phyloP scores from a whole-genome alignment of 2,797 vertebrate species.

The Pogonophryne albipinna region DNA sequence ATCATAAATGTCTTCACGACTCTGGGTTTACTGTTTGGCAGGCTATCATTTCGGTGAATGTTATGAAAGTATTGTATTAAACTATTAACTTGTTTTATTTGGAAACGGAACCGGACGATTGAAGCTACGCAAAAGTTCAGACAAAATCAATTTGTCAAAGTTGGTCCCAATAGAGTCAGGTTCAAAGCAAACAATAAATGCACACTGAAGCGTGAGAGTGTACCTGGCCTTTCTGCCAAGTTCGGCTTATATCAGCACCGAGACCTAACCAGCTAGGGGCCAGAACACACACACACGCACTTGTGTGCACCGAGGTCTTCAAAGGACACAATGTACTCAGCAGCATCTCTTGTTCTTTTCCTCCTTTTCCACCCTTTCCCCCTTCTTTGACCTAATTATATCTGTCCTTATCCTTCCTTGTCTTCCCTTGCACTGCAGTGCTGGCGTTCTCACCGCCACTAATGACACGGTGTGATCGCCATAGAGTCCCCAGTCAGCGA shows the following conservation, averaged over 20 bases:
- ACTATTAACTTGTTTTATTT: slow-evolving; percentile 18
- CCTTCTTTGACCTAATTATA: slow-evolving; percentile 80
- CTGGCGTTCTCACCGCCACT: slow-evolving; percentile 70
- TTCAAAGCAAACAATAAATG: slow-evolving; percentile 66
- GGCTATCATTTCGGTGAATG: slow-evolving; percentile 33
- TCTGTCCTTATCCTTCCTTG: slow-evolving; percentile 68
- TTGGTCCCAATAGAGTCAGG: slow-evolving; percentile 52
- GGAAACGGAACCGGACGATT: slow-evolving; percentile 49
- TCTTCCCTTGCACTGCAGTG: slow-evolving; percentile 68
- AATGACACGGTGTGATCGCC: slow-evolving; percentile 78
- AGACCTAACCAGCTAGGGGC: slow-evolving; percentile 54
- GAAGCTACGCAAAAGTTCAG: slow-evolving; percentile 53
- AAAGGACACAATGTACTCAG: slow-evolving; percentile 71
- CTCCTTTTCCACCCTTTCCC: slow-evolving; percentile 66
- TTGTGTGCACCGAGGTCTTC: slow-evolving; percentile 22
- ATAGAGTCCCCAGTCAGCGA: slow-evolving; percentile 71
- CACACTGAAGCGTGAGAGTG: slow-evolving; percentile 57
- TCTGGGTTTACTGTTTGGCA: slow-evolving; percentile 18
- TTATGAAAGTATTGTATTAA: slow-evolving; percentile 38
- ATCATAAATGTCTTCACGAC: slow-evolving; percentile 50
- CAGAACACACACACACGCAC: slow-evolving; percentile 20
- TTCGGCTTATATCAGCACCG: slow-evolving; percentile 61
- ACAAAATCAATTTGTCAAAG: slow-evolving; percentile 66
- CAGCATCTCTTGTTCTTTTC: slow-evolving; percentile 59
- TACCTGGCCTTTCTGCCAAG: slow-evolving; percentile 69